A percentile compares a stretch with the other conserved stretches of the same genome.
Evolutionary conservation across 2,797 vertebrate species (phyloP).

Genomic region (Pteropus rufus): DNA sequence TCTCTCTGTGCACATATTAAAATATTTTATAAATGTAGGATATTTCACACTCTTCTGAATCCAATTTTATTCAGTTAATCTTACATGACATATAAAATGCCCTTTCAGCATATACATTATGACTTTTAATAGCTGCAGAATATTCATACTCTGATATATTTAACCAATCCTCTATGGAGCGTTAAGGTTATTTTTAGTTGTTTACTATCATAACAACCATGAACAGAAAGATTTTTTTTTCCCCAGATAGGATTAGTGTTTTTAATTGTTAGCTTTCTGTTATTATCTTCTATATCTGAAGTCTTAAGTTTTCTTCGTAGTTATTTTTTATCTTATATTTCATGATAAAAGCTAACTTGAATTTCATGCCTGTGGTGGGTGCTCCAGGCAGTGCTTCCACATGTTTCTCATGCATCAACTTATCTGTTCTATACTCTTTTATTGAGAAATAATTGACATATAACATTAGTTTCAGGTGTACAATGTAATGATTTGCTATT

Average conservation of each 20-base stretch:
- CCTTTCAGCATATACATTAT: background rate
- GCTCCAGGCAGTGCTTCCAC: background rate
- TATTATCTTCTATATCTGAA: background rate
- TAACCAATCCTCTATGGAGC: background rate
- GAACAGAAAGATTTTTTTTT: background rate
- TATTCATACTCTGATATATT: background rate
- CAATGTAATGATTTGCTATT: background rate
- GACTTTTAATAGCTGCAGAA: background rate
- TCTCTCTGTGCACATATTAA: background rate
- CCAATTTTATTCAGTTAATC: background rate
- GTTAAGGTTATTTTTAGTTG: background rate
- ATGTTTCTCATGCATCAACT: background rate
- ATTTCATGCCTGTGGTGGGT: background rate
- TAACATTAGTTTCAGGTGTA: background rate
- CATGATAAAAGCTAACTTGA: background rate
- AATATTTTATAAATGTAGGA: background rate
- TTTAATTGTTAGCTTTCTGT: background rate
- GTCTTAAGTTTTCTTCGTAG: background rate
- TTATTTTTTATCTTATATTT: background rate
- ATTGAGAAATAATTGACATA: background rate
- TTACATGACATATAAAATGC: background rate
- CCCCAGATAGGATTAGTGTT: background rate
- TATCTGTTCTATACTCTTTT: background rate
- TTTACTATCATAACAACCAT: background rate
- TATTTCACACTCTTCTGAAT: background rate